These are phyloP conservation scores for Galendromus occidentalis DNA, from an alignment of 1,140 invertebrate species.

Conservation along the genomic window DNA sequence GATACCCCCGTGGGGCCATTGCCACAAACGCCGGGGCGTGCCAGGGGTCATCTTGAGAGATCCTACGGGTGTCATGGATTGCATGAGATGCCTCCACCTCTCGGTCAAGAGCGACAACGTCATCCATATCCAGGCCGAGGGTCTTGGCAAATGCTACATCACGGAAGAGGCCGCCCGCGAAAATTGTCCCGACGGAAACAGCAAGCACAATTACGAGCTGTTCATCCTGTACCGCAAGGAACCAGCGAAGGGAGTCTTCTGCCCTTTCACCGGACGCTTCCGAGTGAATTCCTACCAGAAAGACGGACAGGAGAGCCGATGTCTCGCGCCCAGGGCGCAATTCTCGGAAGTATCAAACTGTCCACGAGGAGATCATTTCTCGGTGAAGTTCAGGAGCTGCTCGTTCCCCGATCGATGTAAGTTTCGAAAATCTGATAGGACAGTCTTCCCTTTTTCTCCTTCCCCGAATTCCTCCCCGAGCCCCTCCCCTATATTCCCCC, in stretches of 20 bases:
- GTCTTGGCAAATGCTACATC: slow-evolving; percentile 40
- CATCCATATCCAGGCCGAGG: slow-evolving; percentile 40
- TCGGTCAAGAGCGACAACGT: slow-evolving; percentile 39
- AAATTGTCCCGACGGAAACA: slow-evolving; percentile 35
- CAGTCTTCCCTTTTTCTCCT: too few species aligned
- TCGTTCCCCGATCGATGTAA: slow-evolving; percentile 35
- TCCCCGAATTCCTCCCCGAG: too few species aligned
- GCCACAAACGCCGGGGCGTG: slow-evolving; percentile 38
- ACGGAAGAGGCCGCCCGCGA: slow-evolving; percentile 37
- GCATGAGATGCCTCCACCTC: slow-evolving; percentile 41
- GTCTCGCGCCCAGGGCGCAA: slow-evolving; percentile 34
- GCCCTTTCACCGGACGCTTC: slow-evolving; percentile 42
- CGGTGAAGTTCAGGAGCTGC: slow-evolving; percentile 37
- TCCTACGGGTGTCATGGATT: slow-evolving; percentile 35
- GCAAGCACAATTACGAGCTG: slow-evolving; percentile 26
- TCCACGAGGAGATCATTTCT: slow-evolving; percentile 39
- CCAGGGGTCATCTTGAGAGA: slow-evolving; percentile 40
- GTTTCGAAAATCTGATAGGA: slow-evolving; percentile 13
- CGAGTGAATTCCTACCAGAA: slow-evolving; percentile 37
- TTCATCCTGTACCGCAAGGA: slow-evolving; percentile 36
- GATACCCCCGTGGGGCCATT: slow-evolving; percentile 45
- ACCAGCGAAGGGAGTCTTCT: slow-evolving; percentile 35
- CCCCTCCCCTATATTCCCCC: too few species aligned
- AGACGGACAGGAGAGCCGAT: slow-evolving; percentile 33
- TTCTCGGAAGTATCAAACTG: slow-evolving; percentile 41